These are phyloP conservation scores for Drosophila nr. fundita DNA, from an alignment of 2,888 invertebrate genomes.

Conservation along the genomic window DNA sequence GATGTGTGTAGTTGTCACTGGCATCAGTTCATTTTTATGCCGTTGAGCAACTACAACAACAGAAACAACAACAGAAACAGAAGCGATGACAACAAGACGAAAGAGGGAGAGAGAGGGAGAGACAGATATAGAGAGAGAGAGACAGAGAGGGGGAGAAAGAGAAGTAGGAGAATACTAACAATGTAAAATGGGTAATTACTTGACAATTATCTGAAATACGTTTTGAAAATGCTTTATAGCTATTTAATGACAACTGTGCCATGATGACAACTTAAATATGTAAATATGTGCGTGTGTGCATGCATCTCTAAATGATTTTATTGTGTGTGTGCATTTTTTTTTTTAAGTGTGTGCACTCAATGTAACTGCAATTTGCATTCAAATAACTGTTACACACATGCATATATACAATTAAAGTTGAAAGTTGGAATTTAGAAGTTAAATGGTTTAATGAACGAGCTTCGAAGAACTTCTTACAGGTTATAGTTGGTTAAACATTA, in stretches of 20 bases:
- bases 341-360: slow-evolving; percentile 34
- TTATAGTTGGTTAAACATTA: slow-evolving; percentile 26
- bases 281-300: slow-evolving; percentile 12
- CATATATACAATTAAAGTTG: neutral
- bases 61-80: slow-evolving; percentile 12
- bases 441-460: slow-evolving; percentile 11
- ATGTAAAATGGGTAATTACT: slow-evolving; percentile 72
- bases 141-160: neutral
- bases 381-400: slow-evolving; percentile 16
- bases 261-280: slow-evolving; percentile 78
- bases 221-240: slow-evolving; percentile 68
- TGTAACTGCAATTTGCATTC: slow-evolving; percentile 57
- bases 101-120: neutral
- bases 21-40: slow-evolving; percentile 29
- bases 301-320: neutral
- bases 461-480: slow-evolving; percentile 8
- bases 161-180: slow-evolving; percentile 48
- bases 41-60: slow-evolving; percentile 13
- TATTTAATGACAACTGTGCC: slow-evolving; percentile 73
- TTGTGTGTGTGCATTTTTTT: neutral
- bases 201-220: slow-evolving; percentile 74
- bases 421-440: neutral
- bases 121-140: neutral
- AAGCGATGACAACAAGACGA: neutral
- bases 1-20: neutral